Evolutionary conservation across 2,797 vertebrate genomes (phyloP).

Genomic region (Micropoecilia bifurca): DNA sequence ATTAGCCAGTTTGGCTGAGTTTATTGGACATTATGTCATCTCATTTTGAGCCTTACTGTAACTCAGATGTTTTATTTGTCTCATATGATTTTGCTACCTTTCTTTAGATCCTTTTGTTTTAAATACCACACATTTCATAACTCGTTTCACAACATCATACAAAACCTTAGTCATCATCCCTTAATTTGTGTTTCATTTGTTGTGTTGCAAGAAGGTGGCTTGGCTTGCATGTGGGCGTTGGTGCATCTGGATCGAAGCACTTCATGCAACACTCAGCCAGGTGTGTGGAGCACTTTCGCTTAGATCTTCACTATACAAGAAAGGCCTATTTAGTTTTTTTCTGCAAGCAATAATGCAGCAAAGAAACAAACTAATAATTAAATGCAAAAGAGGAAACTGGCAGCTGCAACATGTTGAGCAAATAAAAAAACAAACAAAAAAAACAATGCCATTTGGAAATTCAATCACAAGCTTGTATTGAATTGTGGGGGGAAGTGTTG

Average conservation of each 20-base stretch:
- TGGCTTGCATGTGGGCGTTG: neutral
- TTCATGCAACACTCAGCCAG: conserved; percentile 13
- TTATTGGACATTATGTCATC: neutral
- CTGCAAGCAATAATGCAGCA: conserved; percentile 29
- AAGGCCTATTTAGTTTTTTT: conserved; percentile 37
- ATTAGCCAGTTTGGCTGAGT: neutral
- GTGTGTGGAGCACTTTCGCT: neutral
- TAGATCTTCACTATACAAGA: conserved; percentile 6
- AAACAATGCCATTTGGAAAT: conserved; percentile 12
- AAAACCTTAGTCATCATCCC: neutral
- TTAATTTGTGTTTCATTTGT: neutral
- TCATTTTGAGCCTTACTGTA: neutral
- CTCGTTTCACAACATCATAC: neutral
- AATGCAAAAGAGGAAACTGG: conserved; percentile 6
- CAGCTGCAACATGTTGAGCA: conserved; percentile 21
- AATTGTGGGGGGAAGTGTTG: conserved; percentile 14
- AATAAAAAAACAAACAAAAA: too few relatives aligned
- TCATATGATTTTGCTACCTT: neutral
- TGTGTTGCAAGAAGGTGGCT: neutral
- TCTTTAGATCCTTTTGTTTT: neutral
- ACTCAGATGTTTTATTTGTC: neutral
- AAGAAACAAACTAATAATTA: conserved; percentile 1
- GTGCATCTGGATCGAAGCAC: conserved; percentile 6
- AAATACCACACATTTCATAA: neutral
- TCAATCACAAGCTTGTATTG: conserved; percentile 5